These are phyloP conservation scores for Darevskia mixta DNA, from an alignment of 2,797 vertebrate genomes.

Conservation along the genomic window DNA sequence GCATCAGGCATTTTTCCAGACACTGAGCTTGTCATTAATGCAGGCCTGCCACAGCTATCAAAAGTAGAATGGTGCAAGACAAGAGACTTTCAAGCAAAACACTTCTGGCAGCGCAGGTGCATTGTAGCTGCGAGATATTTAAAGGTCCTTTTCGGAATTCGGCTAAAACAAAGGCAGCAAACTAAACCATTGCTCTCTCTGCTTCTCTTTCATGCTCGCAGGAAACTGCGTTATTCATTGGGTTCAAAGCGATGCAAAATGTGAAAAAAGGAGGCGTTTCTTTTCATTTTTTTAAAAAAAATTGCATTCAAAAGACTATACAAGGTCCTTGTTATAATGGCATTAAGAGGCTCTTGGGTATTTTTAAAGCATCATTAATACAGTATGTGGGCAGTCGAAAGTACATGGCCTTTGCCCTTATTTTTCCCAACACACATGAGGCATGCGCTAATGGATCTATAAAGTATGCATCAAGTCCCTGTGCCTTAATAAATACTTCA, in stretches of 20 bases:
- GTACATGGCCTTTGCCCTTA: constrained; percentile 53
- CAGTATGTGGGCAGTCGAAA: constrained; percentile 41
- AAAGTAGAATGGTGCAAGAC: neutral
- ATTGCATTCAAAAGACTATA: constrained; percentile 17
- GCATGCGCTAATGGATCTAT: constrained; percentile 22
- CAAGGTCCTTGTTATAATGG: constrained; percentile 58
- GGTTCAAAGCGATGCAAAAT: constrained; percentile 30
- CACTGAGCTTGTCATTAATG: neutral
- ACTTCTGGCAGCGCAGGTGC: neutral
- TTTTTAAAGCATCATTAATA: constrained; percentile 60
- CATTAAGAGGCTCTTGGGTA: constrained; percentile 59
- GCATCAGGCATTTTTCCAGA: neutral
- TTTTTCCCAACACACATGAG: constrained; percentile 41
- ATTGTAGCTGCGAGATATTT: neutral
- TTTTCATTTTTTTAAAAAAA: neutral
- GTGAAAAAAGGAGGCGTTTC: constrained; percentile 26
- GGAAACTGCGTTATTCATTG: constrained; percentile 20
- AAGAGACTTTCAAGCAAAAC: neutral
- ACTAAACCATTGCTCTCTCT: neutral
- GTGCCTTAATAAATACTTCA: constrained; percentile 28
- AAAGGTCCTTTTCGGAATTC: neutral
- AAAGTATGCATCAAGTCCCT: constrained; percentile 32
- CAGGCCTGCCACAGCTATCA: neutral
- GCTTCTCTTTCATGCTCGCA: neutral
- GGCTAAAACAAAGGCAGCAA: neutral